Evolutionary conservation across 2,888 invertebrate genomes (phyloP), one percentile per base, ranked within the genome.

Genomic region (Leptodirus hochenwartii): DNA sequence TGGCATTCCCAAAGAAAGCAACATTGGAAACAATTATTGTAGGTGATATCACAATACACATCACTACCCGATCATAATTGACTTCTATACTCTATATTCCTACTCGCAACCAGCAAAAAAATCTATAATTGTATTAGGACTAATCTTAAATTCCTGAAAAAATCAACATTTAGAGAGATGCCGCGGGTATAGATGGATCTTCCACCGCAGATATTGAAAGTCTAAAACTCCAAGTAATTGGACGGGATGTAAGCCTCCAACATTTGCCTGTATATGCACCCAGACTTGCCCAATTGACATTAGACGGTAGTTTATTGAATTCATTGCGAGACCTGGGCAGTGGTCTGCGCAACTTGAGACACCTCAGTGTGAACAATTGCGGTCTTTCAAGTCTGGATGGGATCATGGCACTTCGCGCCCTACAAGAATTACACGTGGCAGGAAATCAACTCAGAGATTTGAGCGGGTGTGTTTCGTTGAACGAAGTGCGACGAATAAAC

Each of bases 251-350:
- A 4, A 71, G 72, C 12, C 46, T 77, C 24, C 66, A 74, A 23
- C 57, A 74, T 14, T 52, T 77, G 1, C 61, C 68, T 23, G 52
- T 68, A 2, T 63, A 72, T 30, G 60, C 68, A 23, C 77, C 77
- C 3, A 58, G 62, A 25, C 56, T 78, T 3, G 55, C 61, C 6
- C 61, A 62, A 4, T 52, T 78, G 22, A 67, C 62, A 20, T 52
- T 78, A 4, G 72, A 74, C 35, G 77, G 76, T 15, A 76, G 76
- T 39, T 65, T 67, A 5, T 50, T 78, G 2, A 58, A 62, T 4
- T 72, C 76, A 1, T 47, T 78, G 25, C 57, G 77, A 31, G 77
- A 77, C 43, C 59, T 77, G 12, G 78, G 77, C 12, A 69, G 65
- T 37, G 68, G 68, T 14, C 53, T 77, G 35, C 56, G 59, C 28